phyloP scores from a whole-genome alignment of 2,888 invertebrate species.

The Hirtodrosophila trivittata region DNA sequence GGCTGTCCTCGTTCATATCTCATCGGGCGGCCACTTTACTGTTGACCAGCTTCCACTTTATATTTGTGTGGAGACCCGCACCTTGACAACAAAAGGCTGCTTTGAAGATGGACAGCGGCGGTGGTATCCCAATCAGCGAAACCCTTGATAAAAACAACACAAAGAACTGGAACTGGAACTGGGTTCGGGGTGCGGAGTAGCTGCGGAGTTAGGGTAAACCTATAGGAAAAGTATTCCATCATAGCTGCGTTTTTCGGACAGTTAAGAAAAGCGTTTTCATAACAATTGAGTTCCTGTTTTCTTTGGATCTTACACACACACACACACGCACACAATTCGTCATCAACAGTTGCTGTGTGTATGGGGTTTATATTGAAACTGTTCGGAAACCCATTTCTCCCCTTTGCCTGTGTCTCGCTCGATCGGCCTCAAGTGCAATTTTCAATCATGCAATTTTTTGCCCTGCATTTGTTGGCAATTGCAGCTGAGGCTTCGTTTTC shows the following conservation, averaged over 20 bases:
- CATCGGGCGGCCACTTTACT: slow-evolving; percentile 26
- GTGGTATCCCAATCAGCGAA: slow-evolving; percentile 43
- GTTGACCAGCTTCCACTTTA: slow-evolving; percentile 37
- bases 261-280: slow-evolving; percentile 50
- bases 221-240: slow-evolving; percentile 33
- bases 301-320: slow-evolving; percentile 6
- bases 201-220: background rate
- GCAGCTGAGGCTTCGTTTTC: slow-evolving; percentile 60
- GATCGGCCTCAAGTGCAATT: slow-evolving; percentile 74
- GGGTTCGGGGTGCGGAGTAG: background rate
- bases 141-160: slow-evolving; percentile 39
- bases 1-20: slow-evolving; percentile 23
- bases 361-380: too few species aligned
- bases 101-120: slow-evolving; percentile 27
- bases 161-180: slow-evolving; percentile 4
- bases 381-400: slow-evolving; percentile 11
- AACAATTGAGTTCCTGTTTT: slow-evolving; percentile 43
- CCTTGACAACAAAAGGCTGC: slow-evolving; percentile 58
- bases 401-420: slow-evolving; percentile 23
- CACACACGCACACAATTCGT: slow-evolving; percentile 14
- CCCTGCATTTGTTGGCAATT: slow-evolving; percentile 47
- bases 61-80: slow-evolving; percentile 44
- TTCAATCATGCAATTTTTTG: slow-evolving; percentile 68
- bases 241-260: slow-evolving; percentile 45
- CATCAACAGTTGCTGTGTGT: slow-evolving; percentile 1